phyloP scores from a whole-genome alignment of 2,113 vertebrate species.

The Rutilus rutilus region DNA sequence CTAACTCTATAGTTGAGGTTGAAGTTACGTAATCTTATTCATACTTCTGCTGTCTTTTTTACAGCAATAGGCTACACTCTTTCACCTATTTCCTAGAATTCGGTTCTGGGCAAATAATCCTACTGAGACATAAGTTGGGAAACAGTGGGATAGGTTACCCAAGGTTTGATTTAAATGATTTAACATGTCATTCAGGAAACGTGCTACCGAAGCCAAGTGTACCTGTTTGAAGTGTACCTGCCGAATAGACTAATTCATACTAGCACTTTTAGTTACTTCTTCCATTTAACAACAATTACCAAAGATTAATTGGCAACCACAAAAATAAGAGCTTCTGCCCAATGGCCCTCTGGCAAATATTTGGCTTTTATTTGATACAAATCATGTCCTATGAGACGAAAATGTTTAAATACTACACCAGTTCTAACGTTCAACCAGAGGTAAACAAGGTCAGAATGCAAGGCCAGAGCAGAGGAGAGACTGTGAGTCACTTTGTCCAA shows the following conservation, averaged over 20 bases:
- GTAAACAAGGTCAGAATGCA: slow-evolving; percentile 8
- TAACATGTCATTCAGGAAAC: not conserved
- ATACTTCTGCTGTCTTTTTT: not conserved
- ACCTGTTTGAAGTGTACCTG: not conserved
- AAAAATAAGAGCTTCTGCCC: not conserved
- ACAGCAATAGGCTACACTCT: not conserved
- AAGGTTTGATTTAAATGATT: not conserved
- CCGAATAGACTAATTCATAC: not conserved
- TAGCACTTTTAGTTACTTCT: not conserved
- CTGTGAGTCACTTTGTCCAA: slow-evolving; percentile 63
- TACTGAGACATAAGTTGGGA: not conserved
- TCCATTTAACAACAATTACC: not conserved
- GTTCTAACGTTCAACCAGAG: slow-evolving; percentile 5
- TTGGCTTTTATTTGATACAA: not conserved
- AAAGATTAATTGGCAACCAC: not conserved
- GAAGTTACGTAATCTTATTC: not conserved
- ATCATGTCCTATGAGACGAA: not conserved
- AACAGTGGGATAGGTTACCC: slow-evolving; percentile 2
- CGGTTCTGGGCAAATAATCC: not conserved
- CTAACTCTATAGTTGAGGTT: not conserved
- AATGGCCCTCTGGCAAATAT: not conserved
- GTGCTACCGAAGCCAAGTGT: not conserved
- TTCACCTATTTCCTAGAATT: not conserved
- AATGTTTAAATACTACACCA: not conserved
- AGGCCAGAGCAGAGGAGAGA: slow-evolving; percentile 47